Base-by-base conservation (phyloP, 2,888 invertebrate genomes). In the Latheticus oryzae region DNA sequence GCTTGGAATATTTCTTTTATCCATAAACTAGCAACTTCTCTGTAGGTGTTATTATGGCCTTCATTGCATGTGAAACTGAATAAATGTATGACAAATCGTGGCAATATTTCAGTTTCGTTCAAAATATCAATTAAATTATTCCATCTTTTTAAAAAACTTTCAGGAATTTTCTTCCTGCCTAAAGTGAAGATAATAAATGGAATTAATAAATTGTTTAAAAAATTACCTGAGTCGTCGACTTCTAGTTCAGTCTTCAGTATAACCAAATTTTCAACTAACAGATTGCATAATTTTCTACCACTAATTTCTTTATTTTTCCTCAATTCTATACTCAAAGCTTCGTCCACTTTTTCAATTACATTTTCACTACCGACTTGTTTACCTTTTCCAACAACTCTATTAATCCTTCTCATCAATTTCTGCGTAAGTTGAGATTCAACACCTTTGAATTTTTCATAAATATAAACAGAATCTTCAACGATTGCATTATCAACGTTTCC, bases 41-140 rank as follows among this genome's bases (percentile, higher is more conserved):
- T 67, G 1, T 47, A 32, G 3, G 21, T 26, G 13, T 61, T 48
- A 8, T 54, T 55, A 15, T 47, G 7, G 19, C 33, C 48, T n/a
- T 60, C 53, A 60, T 66, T 53, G 21, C 21, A 53, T 8, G 64
- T 62, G 19, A 67, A 28, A 38, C 67, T 45, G 52, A 67, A 64
- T 3, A 76, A 57, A 52, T 66, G 62, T 17, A 65, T 50, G 2
- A 74, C 71, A 51, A 87, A 78, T 4, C 78, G 71, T 40, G 81
- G 70, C 35, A 87, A 65, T 33, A 85, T 69, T 56, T 82, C 79
- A 70, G 81, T 79, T 16, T 80, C 78, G 62, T 84, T 82, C 7
- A 87, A 68, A 3, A 70, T 52, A 50, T 68, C 67, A 11, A 73
- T 33, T 12, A 72, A 53, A 28, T 63, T 76, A 72, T 82, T 80